phyloP scores from a whole-genome alignment of 92 coral and sea anemone species.

The Palythoa heliodiscus region DNA sequence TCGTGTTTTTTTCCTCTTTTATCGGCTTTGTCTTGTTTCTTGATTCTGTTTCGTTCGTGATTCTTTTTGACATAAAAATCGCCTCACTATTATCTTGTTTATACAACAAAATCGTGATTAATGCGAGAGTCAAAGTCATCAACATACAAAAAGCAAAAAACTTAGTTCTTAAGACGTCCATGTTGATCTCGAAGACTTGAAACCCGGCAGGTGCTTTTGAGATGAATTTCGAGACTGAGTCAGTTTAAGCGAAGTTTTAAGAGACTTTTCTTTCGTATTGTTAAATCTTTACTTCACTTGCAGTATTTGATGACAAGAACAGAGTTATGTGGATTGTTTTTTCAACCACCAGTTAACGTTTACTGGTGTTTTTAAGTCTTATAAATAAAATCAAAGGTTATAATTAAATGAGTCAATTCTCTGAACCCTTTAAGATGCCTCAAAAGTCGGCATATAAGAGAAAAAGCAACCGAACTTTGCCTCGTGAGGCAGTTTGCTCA shows the following conservation, averaged over 20 bases:
- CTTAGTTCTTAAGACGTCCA: neutral
- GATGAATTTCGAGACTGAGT: neutral
- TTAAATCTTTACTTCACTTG: constrained; percentile 11
- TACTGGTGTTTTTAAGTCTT: constrained; percentile 16
- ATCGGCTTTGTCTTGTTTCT: neutral
- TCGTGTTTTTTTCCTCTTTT: constrained; percentile 6
- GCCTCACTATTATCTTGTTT: constrained; percentile 20
- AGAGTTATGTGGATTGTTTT: neutral
- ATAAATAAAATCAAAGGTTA: neutral
- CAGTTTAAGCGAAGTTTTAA: neutral
- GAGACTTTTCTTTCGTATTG: neutral
- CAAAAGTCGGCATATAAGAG: too few relatives aligned
- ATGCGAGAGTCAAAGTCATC: constrained; percentile 23
- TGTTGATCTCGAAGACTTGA: neutral
- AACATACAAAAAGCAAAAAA: constrained; percentile 29
- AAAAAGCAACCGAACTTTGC: too few relatives aligned
- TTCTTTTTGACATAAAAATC: constrained; percentile 28
- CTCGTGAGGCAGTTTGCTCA: too few relatives aligned
- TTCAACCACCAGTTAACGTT: neutral
- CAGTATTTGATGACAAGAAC: neutral
- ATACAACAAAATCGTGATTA: constrained; percentile 22
- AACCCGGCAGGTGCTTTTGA: neutral
- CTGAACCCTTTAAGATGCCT: too few relatives aligned
- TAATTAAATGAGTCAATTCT: too few relatives aligned
- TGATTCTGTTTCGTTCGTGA: constrained; percentile 30